Conservation (phyloP, 1,140 invertebrate genomes). For the Drosophila kohkoa region DNA sequence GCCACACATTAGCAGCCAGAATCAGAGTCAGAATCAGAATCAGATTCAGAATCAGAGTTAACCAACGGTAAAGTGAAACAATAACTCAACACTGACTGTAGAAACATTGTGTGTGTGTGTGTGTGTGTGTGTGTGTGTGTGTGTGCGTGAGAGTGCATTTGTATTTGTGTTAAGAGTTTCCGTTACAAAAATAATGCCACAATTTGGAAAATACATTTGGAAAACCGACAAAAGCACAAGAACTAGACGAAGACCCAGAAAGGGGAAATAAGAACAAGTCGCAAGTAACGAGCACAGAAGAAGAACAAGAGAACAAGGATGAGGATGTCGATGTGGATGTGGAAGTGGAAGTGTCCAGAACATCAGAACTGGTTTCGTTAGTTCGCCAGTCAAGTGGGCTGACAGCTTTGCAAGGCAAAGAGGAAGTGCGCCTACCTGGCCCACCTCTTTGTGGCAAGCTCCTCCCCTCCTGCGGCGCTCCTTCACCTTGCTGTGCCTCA, state of each 20-base stretch:
- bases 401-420: conserved; percentile 45
- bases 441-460: conserved; percentile 2
- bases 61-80: conserved; percentile 72
- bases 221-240: conserved; percentile 72
- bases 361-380: conserved; percentile 31
- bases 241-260: conserved; percentile 54
- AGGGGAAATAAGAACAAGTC: conserved; percentile 60
- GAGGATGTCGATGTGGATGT: not conserved
- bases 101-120: conserved; percentile 1
- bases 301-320: conserved; percentile 57
- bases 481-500: not conserved
- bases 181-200: conserved; percentile 65
- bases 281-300: conserved; percentile 68
- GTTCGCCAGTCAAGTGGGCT: conserved; percentile 47
- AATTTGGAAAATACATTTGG: conserved; percentile 73
- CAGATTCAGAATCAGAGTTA: conserved; percentile 38
- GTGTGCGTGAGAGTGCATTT: conserved; percentile 38
- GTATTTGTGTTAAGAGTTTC: conserved; percentile 74
- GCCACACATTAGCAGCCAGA: conserved; percentile 16
- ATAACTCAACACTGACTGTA: conserved; percentile 37
- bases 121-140: conserved; percentile 19
- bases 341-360: conserved; percentile 42
- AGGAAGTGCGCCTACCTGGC: conserved; percentile 25
- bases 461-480: not conserved
- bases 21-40: conserved; percentile 32